These are phyloP conservation scores for Magallana nippona DNA, from an alignment of 2,888 invertebrate species.

Conservation along the genomic window DNA sequence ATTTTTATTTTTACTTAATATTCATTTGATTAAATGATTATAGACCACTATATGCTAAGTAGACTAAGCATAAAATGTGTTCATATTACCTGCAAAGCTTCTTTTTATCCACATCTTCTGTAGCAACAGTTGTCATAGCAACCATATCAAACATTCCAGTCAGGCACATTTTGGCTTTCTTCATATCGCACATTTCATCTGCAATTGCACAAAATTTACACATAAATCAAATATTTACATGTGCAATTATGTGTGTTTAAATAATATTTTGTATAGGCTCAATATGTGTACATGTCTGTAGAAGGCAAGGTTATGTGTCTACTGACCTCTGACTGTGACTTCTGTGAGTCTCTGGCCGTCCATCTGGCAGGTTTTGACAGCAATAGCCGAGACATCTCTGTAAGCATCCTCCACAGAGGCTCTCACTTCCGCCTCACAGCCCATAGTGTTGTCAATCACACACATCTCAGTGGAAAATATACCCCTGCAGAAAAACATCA, in stretches of 20 bases:
- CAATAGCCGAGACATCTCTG: constrained; percentile 29
- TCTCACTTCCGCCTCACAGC: constrained; percentile 30
- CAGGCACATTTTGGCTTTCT: constrained; percentile 35
- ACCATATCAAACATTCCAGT: constrained; percentile 31
- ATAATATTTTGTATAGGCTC: background rate
- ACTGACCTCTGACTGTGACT: background rate
- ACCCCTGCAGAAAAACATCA: constrained; percentile 21
- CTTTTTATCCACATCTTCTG: constrained; percentile 26
- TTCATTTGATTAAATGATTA: too few relatives aligned
- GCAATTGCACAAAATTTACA: background rate
- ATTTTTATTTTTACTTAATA: too few relatives aligned
- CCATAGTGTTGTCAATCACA: constrained; percentile 40
- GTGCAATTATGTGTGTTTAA: background rate
- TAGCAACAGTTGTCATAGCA: background rate
- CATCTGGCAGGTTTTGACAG: constrained; percentile 27
- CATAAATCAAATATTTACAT: too few relatives aligned
- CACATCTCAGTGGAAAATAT: constrained; percentile 45
- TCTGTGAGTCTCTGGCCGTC: background rate
- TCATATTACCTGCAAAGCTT: constrained; percentile 38
- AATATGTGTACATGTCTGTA: too few relatives aligned
- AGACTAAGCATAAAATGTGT: background rate
- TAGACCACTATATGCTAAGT: too few relatives aligned
- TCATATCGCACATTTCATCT: constrained; percentile 36
- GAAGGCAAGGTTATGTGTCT: background rate
- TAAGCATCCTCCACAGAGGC: constrained; percentile 41